Evolutionary conservation across 2,113 vertebrate genomes (phyloP), one percentile per base, ranked within the genome.

Genomic region (Tapirus terrestris): DNA sequence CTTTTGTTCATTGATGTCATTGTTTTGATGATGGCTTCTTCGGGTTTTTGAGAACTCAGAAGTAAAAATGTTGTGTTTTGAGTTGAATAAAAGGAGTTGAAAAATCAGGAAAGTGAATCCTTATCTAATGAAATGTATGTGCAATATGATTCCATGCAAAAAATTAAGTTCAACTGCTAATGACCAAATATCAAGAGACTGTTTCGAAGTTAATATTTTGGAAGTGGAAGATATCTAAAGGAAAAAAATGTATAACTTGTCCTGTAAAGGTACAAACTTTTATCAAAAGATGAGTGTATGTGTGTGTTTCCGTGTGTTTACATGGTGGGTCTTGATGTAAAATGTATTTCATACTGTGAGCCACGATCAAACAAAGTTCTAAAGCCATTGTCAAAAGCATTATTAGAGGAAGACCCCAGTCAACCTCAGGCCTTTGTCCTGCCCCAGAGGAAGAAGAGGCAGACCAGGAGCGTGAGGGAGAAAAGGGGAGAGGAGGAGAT

Each of bases 371-470:
- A 76, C 23, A 81, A 91, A 61, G 29, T 85, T 84, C 61, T 51
- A 90, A 92, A 97, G 17, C 16, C 89, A 56, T 58, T 79, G 48
- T 36, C 14, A 79, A 84, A 60, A 89, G 56, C 45, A 51, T 51
- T 58, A 31, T 21, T 18, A n/a, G n/a, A 63, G 29, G 45, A 92
- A 79, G 36, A 61, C 3, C 45, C 33, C 31, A 85, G 94, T 96
- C 56, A 82, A 18, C 58, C 82, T 39, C 33, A 60, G 53, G 27
- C 36, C 23, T 97, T 94, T 96, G 82, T 97, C 67, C 48, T 94
- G 33, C 23, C 36, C 48, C 45, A 77, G 56, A 91, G 77, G 27
- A 92, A 85, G n/a, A 77, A 92, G 84, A 60, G 39, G 9, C 39
- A 43, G 76, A 29, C 2, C 1, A 95, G n/a, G 43, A 10, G 6